These are phyloP conservation scores for Ctenopoma multispine DNA, from an alignment of 2,797 vertebrate genomes.

Conservation along the genomic window DNA sequence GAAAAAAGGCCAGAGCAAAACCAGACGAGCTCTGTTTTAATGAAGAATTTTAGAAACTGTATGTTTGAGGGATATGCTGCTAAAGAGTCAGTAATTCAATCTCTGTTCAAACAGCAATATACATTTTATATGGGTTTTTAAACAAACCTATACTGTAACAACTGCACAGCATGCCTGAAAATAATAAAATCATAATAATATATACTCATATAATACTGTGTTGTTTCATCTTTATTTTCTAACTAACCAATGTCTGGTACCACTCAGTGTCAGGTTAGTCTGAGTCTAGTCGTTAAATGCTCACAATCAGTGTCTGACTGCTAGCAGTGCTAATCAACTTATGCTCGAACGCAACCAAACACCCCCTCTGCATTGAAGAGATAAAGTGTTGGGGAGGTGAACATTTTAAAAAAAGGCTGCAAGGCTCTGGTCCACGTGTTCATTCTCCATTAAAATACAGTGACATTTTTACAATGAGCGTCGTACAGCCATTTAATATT, in stretches of 20 bases:
- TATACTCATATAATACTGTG: neutral
- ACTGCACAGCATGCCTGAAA: neutral
- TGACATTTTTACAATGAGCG: conserved; percentile 18
- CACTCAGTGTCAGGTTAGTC: conserved; percentile 32
- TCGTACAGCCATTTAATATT: conserved; percentile 27
- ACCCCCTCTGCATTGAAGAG: conserved; percentile 16
- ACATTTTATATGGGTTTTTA: too few relatives aligned
- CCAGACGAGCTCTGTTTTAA: conserved; percentile 32
- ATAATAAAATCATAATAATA: neutral
- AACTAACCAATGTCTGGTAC: conserved; percentile 18
- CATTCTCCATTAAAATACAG: conserved; percentile 2
- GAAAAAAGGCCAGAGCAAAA: conserved; percentile 42
- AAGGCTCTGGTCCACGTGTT: neutral
- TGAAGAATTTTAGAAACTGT: conserved; percentile 8
- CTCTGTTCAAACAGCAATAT: conserved; percentile 14
- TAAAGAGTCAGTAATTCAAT: conserved; percentile 1
- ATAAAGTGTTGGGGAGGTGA: neutral
- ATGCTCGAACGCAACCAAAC: conserved; percentile 29
- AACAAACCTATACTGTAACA: conserved; percentile 10
- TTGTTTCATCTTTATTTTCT: neutral
- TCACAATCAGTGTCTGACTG: conserved; percentile 31
- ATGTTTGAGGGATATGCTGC: neutral
- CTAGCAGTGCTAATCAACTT: conserved; percentile 49
- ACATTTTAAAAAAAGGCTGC: conserved; percentile 13
- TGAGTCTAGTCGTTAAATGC: conserved; percentile 47